Evolutionary conservation across 2,797 vertebrate genomes (phyloP).

Genomic region (Darevskia nairensis): DNA sequence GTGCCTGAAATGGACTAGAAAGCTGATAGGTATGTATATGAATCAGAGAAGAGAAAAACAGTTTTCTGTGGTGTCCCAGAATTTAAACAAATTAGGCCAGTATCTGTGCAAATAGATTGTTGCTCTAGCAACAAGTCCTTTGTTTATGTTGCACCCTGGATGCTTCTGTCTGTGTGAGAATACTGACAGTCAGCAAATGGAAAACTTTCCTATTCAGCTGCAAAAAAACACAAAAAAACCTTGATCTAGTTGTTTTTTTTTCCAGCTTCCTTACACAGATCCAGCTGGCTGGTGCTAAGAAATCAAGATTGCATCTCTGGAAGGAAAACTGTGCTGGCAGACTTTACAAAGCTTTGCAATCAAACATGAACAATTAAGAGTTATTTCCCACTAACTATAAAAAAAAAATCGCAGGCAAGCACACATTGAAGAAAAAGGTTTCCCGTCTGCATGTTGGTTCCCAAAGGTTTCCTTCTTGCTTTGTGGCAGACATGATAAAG

Average conservation of each 20-base stretch:
- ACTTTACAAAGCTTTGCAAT: slow-evolving; percentile 18
- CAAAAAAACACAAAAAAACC: background rate
- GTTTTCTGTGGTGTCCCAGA: background rate
- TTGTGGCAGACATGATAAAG: background rate
- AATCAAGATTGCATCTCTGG: background rate
- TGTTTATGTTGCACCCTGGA: background rate
- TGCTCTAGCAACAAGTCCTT: background rate
- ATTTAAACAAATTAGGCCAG: background rate
- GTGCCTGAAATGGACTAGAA: background rate
- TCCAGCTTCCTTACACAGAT: background rate
- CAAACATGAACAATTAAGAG: slow-evolving; percentile 22
- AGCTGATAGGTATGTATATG: background rate
- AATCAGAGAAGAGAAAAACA: background rate
- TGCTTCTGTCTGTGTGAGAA: background rate
- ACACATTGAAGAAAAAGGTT: background rate
- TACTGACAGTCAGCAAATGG: background rate
- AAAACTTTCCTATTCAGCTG: slow-evolving; percentile 4
- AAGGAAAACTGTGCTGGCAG: background rate
- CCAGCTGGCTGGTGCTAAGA: slow-evolving; percentile 14
- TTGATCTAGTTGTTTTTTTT: slow-evolving; percentile 8
- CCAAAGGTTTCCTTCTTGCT: background rate
- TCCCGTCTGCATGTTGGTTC: background rate
- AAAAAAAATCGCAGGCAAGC: background rate
- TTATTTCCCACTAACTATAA: background rate
- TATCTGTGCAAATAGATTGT: background rate